phyloP scores from a whole-genome alignment of 1,140 invertebrate genomes.

The Drosophila paulistorum region DNA sequence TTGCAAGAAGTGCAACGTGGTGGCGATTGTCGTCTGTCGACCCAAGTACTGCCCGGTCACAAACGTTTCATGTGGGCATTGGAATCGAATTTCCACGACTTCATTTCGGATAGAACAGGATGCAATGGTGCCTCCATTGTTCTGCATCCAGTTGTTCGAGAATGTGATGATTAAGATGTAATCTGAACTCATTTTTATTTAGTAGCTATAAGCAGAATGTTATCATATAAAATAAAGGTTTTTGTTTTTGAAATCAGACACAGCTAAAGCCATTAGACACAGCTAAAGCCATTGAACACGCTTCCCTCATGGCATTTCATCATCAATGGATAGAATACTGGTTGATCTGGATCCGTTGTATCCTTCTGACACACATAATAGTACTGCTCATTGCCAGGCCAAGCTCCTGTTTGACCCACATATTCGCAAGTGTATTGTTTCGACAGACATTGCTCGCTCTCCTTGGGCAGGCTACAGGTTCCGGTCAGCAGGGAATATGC shows the following conservation, averaged over 20 bases:
- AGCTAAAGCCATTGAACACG: conserved; percentile 51
- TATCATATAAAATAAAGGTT: neutral
- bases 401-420: conserved; percentile 59
- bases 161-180: conserved; percentile 69
- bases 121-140: conserved; percentile 84
- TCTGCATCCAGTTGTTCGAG: conserved; percentile 84
- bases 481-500: conserved; percentile 56
- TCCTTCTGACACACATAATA: conserved; percentile 76
- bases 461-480: conserved; percentile 52
- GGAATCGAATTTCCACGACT: conserved; percentile 87
- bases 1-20: conserved; percentile 85
- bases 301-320: conserved; percentile 62
- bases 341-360: neutral
- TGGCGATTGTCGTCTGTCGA: conserved; percentile 85
- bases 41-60: conserved; percentile 85
- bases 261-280: conserved; percentile 55
- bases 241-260: conserved; percentile 12
- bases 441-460: conserved; percentile 46
- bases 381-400: conserved; percentile 62
- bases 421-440: conserved; percentile 62
- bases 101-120: conserved; percentile 85
- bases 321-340: conserved; percentile 64
- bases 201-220: neutral
- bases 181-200: neutral
- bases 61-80: conserved; percentile 86